phyloP scores from a whole-genome alignment of 2,113 vertebrate genomes.

The Ramphastos sulfuratus region DNA sequence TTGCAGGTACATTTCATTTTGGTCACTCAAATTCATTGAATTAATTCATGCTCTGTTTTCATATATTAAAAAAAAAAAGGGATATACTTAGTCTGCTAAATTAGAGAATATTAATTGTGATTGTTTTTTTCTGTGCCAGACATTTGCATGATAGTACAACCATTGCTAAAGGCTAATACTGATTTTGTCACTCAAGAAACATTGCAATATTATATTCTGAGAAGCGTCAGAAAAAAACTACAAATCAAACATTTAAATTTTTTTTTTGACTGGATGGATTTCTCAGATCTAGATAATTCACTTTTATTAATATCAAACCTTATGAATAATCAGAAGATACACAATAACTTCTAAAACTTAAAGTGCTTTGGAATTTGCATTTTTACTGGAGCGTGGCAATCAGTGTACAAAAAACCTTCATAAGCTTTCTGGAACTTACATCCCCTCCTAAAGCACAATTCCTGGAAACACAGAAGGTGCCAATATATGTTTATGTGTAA shows the following conservation, averaged over 20 bases:
- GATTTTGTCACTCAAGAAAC: not conserved
- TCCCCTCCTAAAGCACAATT: not conserved
- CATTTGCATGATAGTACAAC: not conserved
- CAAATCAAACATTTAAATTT: not conserved
- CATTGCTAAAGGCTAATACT: not conserved
- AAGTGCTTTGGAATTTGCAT: not conserved
- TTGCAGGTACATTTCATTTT: not conserved
- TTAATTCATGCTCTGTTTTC: not conserved
- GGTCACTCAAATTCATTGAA: not conserved
- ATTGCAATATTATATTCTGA: not conserved
- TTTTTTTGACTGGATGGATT: not conserved
- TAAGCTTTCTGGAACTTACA: not conserved
- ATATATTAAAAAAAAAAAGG: not conserved
- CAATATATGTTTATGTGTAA: not conserved
- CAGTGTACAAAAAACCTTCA: not conserved
- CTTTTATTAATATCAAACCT: not conserved
- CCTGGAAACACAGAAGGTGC: not conserved
- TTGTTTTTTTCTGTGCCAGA: not conserved
- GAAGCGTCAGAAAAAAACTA: not conserved
- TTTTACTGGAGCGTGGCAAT: not conserved
- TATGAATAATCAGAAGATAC: not conserved
- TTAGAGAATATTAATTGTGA: not conserved
- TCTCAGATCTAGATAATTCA: not conserved
- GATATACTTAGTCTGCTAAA: not conserved
- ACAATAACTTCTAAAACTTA: not conserved